Base-by-base conservation (phyloP, 2,888 invertebrate genomes). In the Tetramorium bicarinatum region DNA sequence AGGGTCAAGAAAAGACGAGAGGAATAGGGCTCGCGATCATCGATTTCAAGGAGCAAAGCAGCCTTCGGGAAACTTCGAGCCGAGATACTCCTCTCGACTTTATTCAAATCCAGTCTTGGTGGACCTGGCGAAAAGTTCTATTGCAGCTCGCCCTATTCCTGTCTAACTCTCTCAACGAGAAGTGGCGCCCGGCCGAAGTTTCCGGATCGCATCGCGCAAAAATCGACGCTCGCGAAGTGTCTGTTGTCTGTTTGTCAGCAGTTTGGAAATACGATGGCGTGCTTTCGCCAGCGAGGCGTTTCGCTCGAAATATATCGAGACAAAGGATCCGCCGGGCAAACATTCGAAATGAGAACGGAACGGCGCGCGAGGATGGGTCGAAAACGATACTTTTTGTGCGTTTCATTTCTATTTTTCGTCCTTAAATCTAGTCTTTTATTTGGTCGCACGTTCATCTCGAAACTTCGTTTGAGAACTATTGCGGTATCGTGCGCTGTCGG, bases 81-180 rank as follows among this genome's bases (percentile, higher is more conserved):
- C 44, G 18, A 2, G 9, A 29, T 25, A 61, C 21, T 64, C 13
- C 25, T 34, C 83, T 76, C 82, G 69, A 62, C 56, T 77, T 85
- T 85, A 85, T 85, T 83, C 77, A 83, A 83, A 85, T 83, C 66
- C 72, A 44, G n/a, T n/a, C n/a, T 61, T 62, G 44, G 15, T 25
- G 62, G 25, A 29, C 8, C 52, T 11, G 47, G 49, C 79, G 29
- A 25, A 34, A 54, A 64, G 56, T 56, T 52, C 29, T 29, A 11
- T 44, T 18, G 38, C 21, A 21, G 79, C 62, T 71, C 59, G 67
- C 62, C 6, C 54, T 15, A 49, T 59, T 84, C 59, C 67, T 64
- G 41, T 54, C 71, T n/a, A 56, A 38, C 69, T 79, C 52, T 67
- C 59, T 25, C 18, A 9, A 2, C 38, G 52, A 21, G 13, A 18